These are phyloP conservation scores for Penaeus monodon DNA, from an alignment of 2,888 invertebrate genomes.

Conservation along the genomic window DNA sequence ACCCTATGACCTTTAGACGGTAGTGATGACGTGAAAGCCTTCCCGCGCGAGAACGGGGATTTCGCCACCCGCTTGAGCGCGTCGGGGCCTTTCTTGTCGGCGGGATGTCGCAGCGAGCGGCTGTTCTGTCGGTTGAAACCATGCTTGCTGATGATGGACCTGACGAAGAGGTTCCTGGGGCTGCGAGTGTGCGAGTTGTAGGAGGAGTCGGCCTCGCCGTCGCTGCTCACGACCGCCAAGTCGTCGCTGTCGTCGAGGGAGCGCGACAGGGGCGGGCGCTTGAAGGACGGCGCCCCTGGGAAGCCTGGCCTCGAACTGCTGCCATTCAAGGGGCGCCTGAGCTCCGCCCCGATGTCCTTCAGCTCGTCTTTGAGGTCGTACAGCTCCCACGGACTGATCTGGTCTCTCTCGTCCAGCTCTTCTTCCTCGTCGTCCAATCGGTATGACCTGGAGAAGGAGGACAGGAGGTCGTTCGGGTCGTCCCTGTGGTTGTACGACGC, in stretches of 20 bases:
- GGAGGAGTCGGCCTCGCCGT: constrained; percentile 51
- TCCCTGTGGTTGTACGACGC: constrained; percentile 40
- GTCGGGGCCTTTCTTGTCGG: constrained; percentile 3
- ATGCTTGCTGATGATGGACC: not conserved
- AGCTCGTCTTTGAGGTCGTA: constrained; percentile 57
- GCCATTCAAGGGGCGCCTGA: not conserved
- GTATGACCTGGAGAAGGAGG: constrained; percentile 15
- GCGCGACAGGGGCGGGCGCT: constrained; percentile 7
- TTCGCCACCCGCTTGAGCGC: too few species aligned
- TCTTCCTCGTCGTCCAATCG: constrained; percentile 37
- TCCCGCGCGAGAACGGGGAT: constrained; percentile 20
- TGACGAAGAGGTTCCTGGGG: constrained; percentile 3
- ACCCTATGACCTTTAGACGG: not conserved
- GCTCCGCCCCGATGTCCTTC: constrained; percentile 28
- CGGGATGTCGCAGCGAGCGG: not conserved
- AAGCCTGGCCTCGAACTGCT: too few species aligned
- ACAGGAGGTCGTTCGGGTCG: constrained; percentile 13
- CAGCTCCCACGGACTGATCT: constrained; percentile 52
- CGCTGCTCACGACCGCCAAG: constrained; percentile 39
- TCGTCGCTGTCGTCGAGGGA: constrained; percentile 45
- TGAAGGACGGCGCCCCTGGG: too few species aligned
- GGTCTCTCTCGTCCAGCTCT: constrained; percentile 14
- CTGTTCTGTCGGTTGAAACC: not conserved
- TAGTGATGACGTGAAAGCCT: constrained; percentile 22
- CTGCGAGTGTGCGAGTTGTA: constrained; percentile 40